Conservation (phyloP, 2,888 invertebrate genomes). For the Ecdyonurus torrentis region DNA sequence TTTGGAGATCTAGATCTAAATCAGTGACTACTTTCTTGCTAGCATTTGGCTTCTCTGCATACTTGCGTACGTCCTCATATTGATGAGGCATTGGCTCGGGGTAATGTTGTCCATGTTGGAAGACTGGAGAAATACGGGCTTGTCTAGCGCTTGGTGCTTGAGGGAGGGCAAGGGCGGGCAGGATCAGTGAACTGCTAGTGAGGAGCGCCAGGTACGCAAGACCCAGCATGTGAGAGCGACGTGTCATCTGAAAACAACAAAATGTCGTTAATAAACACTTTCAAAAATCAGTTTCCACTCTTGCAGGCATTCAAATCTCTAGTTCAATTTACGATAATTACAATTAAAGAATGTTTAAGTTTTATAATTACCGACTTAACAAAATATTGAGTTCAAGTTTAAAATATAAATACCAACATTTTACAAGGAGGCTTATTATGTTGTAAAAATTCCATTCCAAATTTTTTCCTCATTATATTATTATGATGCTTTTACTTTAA, state of each 20-base stretch:
- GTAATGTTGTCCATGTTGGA: background rate
- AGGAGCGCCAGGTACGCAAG: slow-evolving; percentile 37
- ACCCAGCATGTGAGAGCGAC: background rate
- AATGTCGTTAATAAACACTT: no score
- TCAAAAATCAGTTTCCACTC: no score
- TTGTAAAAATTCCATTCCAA: no score
- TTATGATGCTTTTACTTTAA: no score
- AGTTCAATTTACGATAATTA: no score
- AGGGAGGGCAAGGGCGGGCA: slow-evolving; percentile 52
- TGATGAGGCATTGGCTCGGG: background rate
- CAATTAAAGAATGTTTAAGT: no score
- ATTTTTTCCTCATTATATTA: no score
- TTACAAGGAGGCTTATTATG: no score
- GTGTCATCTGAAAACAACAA: background rate
- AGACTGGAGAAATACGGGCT: background rate
- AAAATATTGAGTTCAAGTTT: no score
- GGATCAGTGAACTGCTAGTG: slow-evolving; percentile 39
- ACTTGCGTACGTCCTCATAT: slow-evolving; percentile 49
- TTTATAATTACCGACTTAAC: no score
- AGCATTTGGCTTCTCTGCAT: slow-evolving; percentile 75
- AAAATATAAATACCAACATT: no score
- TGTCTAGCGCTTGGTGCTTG: slow-evolving; percentile 20
- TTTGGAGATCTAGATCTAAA: slow-evolving; percentile 41
- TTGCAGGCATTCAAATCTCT: no score
- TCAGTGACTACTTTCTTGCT: slow-evolving; percentile 69